A percentile compares a stretch with the other conserved stretches of the same genome.
phyloP scores from a whole-genome alignment of 2,888 invertebrate species.

The Hofmannophila pseudospretella region DNA sequence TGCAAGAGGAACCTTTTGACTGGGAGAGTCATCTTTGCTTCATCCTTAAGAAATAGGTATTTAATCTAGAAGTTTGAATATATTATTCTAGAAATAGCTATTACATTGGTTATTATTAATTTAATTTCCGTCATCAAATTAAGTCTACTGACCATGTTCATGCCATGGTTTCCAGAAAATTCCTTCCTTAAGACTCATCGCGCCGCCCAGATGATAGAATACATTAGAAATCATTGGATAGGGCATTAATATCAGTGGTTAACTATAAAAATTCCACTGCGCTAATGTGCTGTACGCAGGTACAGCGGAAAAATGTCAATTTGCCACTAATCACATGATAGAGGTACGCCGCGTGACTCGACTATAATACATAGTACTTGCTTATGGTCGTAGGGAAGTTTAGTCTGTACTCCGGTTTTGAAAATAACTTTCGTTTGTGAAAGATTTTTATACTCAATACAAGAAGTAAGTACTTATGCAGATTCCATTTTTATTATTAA shows the following conservation, averaged over 20 bases:
- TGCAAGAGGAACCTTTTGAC: no score
- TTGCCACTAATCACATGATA: slow-evolving; percentile 26
- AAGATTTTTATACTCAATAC: no score
- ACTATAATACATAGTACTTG: slow-evolving; percentile 11
- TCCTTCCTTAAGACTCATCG: neutral
- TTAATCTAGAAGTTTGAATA: no score
- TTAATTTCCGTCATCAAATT: neutral
- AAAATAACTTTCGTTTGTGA: no score
- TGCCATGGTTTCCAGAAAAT: slow-evolving; percentile 2
- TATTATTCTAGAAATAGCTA: neutral
- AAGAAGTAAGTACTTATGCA: no score
- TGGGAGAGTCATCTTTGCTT: no score
- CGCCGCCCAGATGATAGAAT: slow-evolving; percentile 4
- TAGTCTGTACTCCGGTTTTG: no score
- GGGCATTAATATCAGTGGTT: neutral
- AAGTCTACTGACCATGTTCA: neutral
- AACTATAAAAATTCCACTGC: slow-evolving; percentile 36
- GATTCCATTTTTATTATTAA: no score
- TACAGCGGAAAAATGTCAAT: slow-evolving; percentile 51
- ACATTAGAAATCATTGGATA: slow-evolving; percentile 9
- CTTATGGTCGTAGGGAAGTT: slow-evolving; percentile 21
- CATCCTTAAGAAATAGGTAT: no score
- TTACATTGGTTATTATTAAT: no score
- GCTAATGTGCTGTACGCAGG: slow-evolving; percentile 28
- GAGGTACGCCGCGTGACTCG: slow-evolving; percentile 2